Conservation (phyloP, 2,888 invertebrate species). For the Cacoxenus indagator region DNA sequence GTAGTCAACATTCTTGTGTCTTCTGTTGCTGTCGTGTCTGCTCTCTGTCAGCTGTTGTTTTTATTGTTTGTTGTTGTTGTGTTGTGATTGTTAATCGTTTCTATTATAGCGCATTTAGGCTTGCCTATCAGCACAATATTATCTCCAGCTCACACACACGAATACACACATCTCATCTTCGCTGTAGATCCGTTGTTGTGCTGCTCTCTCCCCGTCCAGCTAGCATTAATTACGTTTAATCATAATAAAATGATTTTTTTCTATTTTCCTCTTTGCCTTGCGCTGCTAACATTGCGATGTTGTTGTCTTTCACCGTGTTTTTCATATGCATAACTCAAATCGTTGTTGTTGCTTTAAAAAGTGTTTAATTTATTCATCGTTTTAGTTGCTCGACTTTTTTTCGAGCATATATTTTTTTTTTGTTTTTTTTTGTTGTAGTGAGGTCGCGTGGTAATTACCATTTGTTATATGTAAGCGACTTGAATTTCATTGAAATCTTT, state of each 20-base stretch:
- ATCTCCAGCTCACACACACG: conserved; percentile 36
- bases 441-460: not conserved
- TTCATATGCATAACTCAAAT: conserved; percentile 9
- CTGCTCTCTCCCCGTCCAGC: not conserved
- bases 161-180: not conserved
- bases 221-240: conserved; percentile 52
- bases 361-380: not conserved
- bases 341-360: not conserved
- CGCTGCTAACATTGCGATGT: conserved; percentile 3
- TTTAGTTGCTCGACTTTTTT: not conserved
- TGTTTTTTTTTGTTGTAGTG: not conserved
- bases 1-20: conserved; percentile 24
- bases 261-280: conserved; percentile 20
- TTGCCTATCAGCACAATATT: conserved; percentile 45
- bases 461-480: not conserved
- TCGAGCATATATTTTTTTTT: not conserved
- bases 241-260: conserved; percentile 48
- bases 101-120: conserved; percentile 54
- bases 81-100: conserved; percentile 54
- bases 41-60: conserved; percentile 20
- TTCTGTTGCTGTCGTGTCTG: conserved; percentile 24
- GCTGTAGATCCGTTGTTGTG: not conserved
- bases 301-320: conserved; percentile 15
- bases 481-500: conserved; percentile 4
- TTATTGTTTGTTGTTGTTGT: conserved; percentile 35